Evolutionary conservation across 1,140 invertebrate genomes (phyloP), one percentile per base, ranked within the genome.

Genomic region (Caenorhabditis latens): DNA sequence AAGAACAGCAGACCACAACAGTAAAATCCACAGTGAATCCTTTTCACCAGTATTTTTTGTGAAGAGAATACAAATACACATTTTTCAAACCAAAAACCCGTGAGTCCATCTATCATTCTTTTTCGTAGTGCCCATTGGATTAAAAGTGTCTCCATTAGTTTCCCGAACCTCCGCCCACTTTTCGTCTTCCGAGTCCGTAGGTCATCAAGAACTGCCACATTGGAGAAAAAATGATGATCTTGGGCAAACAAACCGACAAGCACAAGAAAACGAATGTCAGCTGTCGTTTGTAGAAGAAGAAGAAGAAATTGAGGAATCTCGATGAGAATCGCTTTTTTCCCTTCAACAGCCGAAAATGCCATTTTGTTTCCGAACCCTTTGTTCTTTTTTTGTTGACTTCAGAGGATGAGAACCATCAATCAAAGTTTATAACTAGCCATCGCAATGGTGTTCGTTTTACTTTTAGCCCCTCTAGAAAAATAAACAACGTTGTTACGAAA

Each of bases 201-300:
- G 40, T 71, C 65, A 71, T 71, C 65, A 71, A 71, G 65, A 71
- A 71, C 65, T 42, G 61, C 61, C 24, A 65, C 61, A 71, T 71
- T 71, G 9, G 40, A 46, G 32, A 32, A 32, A 71, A 71, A 71
- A 71, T 71, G 65, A 71, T 71, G 65, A 71, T 71, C 65, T 71
- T 71, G 65, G 65, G 65, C 65, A 71, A 71, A 71, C 65, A 71
- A 71, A 71, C 42, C 65, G 65, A 71, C 65, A 71, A 71, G 65
- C 40, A 43, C 21, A 65, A 32, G 65, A 46, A 63, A 63, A 43
- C 65, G 42, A 65, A 71, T 63, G 65, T 71, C 65, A 71, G 65
- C 65, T 71, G 65, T 71, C 65, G 65, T 71, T 32, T 71, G 57
- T 40, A 65, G 61, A 32, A 32, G 32, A 32, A 8, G 32, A 32